Evolutionary conservation across 2,113 vertebrate species (phyloP).

Genomic region (Equus przewalskii): DNA sequence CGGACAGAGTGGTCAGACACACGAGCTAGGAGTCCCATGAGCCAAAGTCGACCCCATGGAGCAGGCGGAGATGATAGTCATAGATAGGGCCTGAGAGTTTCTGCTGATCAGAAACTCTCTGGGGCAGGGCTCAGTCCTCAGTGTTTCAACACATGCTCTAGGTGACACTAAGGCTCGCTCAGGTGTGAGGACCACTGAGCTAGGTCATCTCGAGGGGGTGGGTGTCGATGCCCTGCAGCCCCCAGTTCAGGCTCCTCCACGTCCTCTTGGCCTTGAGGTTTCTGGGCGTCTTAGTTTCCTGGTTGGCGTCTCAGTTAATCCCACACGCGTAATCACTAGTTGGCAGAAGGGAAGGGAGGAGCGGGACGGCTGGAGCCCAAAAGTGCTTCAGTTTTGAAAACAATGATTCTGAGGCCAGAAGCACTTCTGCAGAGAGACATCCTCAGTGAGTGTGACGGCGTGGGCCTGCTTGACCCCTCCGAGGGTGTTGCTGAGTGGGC

Average conservation of each 20-base stretch:
- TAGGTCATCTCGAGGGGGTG: not conserved
- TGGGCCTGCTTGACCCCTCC: not conserved
- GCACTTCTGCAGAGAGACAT: not conserved
- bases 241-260: not conserved
- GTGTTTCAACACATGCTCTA: fast-evolving
- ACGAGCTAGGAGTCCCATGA: not conserved
- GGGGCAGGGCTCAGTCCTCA: too few relatives aligned
- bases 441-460: not conserved
- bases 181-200: not conserved
- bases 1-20: not conserved
- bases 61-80: not conserved
- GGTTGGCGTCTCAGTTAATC: not conserved
- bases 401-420: not conserved
- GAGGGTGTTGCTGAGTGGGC: not conserved
- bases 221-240: not conserved
- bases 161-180: not conserved
- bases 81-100: not conserved
- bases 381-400: conserved; percentile 3
- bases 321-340: not conserved
- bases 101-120: not conserved
- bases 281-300: not conserved
- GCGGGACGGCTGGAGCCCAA: not conserved
- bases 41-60: not conserved
- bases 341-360: not conserved
- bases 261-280: not conserved